A percentile compares a stretch with the other conserved stretches of the same genome.
Conservation (phyloP, 1,140 invertebrate genomes). For the Pomacea maculata region DNA sequence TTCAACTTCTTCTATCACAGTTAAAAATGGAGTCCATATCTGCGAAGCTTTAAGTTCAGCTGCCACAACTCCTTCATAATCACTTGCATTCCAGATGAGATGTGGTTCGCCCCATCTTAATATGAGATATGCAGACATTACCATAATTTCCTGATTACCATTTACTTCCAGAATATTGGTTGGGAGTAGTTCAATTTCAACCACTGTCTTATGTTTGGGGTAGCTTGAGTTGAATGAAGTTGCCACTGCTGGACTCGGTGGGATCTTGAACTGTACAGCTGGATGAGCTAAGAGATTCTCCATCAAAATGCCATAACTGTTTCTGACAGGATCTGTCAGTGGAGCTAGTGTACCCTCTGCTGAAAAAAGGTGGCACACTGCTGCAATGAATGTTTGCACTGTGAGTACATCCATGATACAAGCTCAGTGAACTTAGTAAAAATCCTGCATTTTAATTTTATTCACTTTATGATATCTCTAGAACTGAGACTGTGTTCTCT, state of each 20-base stretch:
- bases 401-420: no score
- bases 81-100: not conserved
- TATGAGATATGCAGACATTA: not conserved
- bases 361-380: no score
- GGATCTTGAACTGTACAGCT: not conserved
- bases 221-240: not conserved
- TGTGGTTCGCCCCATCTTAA: not conserved
- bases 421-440: no score
- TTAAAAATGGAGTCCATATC: not conserved
- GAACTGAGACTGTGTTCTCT: no score
- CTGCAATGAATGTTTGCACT: no score
- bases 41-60: not conserved
- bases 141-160: not conserved
- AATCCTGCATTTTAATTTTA: no score
- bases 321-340: not conserved
- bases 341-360: not conserved
- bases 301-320: not conserved
- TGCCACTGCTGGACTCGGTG: not conserved
- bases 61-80: not conserved
- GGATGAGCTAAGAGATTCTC: not conserved
- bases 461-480: no score
- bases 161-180: not conserved
- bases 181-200: not conserved
- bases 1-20: not conserved
- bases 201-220: not conserved